Evolutionary conservation across 2,113 vertebrate genomes (phyloP).

Genomic region (Nycticebus coucang): DNA sequence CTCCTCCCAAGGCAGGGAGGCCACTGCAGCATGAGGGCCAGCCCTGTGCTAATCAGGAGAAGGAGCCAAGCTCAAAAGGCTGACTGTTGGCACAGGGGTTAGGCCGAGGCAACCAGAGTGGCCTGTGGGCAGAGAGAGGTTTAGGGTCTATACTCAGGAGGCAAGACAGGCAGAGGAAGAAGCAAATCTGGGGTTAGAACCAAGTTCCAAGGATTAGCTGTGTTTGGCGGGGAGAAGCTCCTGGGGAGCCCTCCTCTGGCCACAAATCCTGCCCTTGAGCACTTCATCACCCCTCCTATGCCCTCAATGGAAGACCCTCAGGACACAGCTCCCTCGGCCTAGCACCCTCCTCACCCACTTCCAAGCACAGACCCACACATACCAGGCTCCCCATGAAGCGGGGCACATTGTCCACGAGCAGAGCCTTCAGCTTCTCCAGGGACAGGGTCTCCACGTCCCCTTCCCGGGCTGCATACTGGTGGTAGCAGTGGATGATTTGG

Average conservation of each 20-base stretch:
- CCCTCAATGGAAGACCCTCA: not conserved
- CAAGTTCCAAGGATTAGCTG: not conserved
- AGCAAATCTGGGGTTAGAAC: not conserved
- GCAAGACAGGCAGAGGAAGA: not conserved
- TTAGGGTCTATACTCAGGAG: not conserved
- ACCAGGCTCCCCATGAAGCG: constrained; percentile 73
- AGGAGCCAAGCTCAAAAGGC: not conserved
- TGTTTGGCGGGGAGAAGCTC: not conserved
- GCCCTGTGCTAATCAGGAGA: too few species aligned
- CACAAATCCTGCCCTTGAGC: not conserved
- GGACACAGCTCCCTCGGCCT: not conserved
- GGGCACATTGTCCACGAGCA: constrained; percentile 70
- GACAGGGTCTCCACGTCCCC: constrained; percentile 82
- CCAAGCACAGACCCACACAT: not conserved
- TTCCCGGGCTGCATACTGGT: constrained; percentile 75
- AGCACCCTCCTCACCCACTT: not conserved
- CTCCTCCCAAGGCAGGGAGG: not conserved
- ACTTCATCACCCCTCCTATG: not conserved
- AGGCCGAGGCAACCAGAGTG: not conserved
- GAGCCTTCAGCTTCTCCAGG: constrained; percentile 78
- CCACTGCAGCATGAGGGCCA: not conserved
- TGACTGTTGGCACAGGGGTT: not conserved
- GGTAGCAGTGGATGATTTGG: constrained; percentile 82
- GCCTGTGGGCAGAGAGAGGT: not conserved
- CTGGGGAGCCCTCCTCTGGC: not conserved